phyloP scores from a whole-genome alignment of 2,113 vertebrate species.

The Trinectes maculatus region DNA sequence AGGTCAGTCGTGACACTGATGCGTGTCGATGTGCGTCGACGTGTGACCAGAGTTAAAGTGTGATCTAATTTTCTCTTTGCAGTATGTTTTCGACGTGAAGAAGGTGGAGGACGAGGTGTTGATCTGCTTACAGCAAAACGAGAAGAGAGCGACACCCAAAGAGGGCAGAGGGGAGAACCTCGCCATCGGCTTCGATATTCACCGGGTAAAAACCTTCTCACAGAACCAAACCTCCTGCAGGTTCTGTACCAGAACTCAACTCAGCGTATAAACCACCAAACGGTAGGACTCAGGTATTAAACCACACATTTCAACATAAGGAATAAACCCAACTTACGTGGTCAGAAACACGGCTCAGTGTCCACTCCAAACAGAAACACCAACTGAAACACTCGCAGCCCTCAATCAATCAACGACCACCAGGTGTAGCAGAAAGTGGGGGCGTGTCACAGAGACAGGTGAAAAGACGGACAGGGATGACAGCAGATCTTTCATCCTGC shows the following conservation, averaged over 20 bases:
- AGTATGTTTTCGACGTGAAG: conserved; percentile 97
- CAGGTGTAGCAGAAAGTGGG: too few relatives aligned
- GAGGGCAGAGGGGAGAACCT: conserved; percentile 94
- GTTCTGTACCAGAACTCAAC: too few relatives aligned
- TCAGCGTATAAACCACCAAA: too few relatives aligned
- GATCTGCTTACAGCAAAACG: conserved; percentile 94
- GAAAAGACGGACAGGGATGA: too few relatives aligned
- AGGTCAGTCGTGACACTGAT: conserved; percentile 75
- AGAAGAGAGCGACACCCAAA: conserved; percentile 87
- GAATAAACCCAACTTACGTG: too few relatives aligned
- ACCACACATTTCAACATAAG: too few relatives aligned
- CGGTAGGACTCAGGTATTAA: too few relatives aligned
- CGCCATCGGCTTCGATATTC: conserved; percentile 96
- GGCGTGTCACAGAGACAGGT: too few relatives aligned
- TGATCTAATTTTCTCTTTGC: conserved; percentile 1
- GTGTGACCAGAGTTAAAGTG: conserved; percentile 1
- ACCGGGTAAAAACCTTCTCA: conserved; percentile 83
- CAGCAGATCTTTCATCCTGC: conserved; percentile 11
- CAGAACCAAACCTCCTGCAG: background rate
- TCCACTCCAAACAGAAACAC: too few relatives aligned
- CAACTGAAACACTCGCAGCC: too few relatives aligned
- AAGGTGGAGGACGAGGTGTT: conserved; percentile 95
- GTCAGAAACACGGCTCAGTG: too few relatives aligned
- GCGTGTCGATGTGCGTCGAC: background rate
- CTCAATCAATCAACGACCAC: too few relatives aligned